Percentiles rank a stretch among this genome's conserved stretches.
Conservation (phyloP, 1,140 invertebrate species). For the Drosophila prosaltans region DNA sequence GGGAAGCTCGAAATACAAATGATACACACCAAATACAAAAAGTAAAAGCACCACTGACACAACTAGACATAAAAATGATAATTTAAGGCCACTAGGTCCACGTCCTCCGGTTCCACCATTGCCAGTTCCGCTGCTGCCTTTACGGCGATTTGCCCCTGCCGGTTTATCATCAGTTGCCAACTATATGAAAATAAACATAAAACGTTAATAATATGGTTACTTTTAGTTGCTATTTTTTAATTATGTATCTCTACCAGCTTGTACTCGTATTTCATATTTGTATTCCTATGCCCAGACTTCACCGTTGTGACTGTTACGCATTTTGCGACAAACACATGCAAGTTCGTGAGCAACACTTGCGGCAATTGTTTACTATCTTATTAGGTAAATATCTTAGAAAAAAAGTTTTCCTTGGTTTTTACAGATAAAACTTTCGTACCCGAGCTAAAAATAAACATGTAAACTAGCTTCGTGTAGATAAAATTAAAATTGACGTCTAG, state of each 20-base stretch:
- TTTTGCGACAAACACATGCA: not conserved
- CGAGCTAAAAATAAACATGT: not conserved
- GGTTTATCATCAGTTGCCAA: slow-evolving; percentile 66
- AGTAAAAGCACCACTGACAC: slow-evolving; percentile 72
- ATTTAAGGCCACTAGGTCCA: slow-evolving; percentile 65
- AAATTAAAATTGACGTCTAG: not conserved
- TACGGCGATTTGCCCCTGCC: slow-evolving; percentile 42
- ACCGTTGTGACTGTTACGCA: not conserved
- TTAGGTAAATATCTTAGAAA: not conserved
- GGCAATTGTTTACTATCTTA: not conserved
- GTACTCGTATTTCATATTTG: slow-evolving; percentile 7
- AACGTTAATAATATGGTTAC: slow-evolving; percentile 22
- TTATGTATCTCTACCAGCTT: slow-evolving; percentile 24
- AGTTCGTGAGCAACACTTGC: not conserved
- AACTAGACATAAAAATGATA: slow-evolving; percentile 79
- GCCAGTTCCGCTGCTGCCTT: slow-evolving; percentile 41
- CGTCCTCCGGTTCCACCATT: slow-evolving; percentile 44
- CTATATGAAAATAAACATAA: slow-evolving; percentile 29
- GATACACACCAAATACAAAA: slow-evolving; percentile 80
- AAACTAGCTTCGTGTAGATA: not conserved
- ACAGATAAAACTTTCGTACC: not conserved
- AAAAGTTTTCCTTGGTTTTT: not conserved
- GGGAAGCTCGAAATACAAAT: slow-evolving; percentile 32
- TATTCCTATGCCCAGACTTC: not conserved
- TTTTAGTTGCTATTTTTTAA: not conserved